A percentile compares a stretch with the other conserved stretches of the same genome.
These are phyloP conservation scores for Esperia sulphurella DNA, from an alignment of 2,888 invertebrate genomes.

Conservation along the genomic window DNA sequence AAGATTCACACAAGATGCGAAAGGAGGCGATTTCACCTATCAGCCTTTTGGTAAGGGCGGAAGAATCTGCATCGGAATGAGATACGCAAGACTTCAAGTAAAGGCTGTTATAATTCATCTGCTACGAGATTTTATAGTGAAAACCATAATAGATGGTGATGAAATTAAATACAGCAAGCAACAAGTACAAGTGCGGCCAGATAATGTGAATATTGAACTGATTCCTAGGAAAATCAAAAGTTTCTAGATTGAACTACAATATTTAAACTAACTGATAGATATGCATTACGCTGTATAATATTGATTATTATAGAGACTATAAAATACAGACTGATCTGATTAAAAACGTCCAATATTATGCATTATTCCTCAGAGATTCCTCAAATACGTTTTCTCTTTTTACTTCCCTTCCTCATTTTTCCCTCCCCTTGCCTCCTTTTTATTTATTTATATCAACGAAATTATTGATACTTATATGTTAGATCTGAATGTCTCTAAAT, in stretches of 20 bases:
- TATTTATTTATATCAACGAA: no score
- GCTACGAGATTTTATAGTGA: slow-evolving; percentile 16
- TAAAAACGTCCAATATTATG: no score
- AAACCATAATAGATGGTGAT: slow-evolving; percentile 13
- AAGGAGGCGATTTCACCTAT: slow-evolving; percentile 38
- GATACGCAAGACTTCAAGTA: slow-evolving; percentile 36
- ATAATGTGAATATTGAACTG: slow-evolving; percentile 14
- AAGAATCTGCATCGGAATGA: slow-evolving; percentile 57
- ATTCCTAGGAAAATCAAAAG: slow-evolving; percentile 5
- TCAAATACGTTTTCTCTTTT: no score
- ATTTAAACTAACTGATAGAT: no score
- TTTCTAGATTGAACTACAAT: slow-evolving; percentile 1
- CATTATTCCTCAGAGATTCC: no score
- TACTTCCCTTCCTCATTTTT: no score
- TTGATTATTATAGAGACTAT: no score
- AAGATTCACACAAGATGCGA: slow-evolving; percentile 38
- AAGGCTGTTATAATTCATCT: slow-evolving; percentile 17
- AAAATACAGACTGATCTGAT: no score
- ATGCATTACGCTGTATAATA: no score
- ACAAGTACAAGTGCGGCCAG: slow-evolving; percentile 12
- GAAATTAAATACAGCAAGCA: slow-evolving; percentile 14
- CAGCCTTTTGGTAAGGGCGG: slow-evolving; percentile 67
- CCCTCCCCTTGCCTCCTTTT: no score
- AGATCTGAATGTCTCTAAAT: no score
- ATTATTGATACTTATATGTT: no score